Conservation (phyloP, 53 echinoderm and acorn worm genomes). For the Stichopus horrens region DNA sequence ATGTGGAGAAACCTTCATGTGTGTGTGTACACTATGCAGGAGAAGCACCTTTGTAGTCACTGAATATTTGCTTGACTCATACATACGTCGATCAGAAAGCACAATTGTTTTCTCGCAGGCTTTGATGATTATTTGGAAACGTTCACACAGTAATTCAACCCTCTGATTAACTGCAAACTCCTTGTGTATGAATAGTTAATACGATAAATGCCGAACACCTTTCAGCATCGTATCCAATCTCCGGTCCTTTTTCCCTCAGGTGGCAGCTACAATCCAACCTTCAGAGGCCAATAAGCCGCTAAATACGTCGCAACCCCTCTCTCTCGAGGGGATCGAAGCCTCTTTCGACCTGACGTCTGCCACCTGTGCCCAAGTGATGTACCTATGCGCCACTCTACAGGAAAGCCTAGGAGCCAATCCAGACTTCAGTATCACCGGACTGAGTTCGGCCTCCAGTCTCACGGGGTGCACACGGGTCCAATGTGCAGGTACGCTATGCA, state of each 20-base stretch:
- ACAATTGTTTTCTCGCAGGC: too few species aligned
- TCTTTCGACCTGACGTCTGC: not conserved
- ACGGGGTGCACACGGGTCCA: conserved; percentile 1
- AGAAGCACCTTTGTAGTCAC: too few species aligned
- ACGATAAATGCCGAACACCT: not conserved
- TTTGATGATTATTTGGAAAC: too few species aligned
- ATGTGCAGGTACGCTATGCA: not conserved
- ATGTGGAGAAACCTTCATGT: too few species aligned
- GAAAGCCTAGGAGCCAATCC: not conserved
- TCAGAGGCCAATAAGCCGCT: conserved; percentile 15
- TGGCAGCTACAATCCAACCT: not conserved
- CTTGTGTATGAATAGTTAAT: too few species aligned
- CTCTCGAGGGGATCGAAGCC: not conserved
- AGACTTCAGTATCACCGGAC: conserved; percentile 1
- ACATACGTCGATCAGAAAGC: too few species aligned
- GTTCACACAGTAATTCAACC: too few species aligned
- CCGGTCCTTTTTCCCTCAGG: not conserved
- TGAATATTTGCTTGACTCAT: too few species aligned
- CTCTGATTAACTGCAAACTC: too few species aligned
- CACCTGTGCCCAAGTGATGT: not conserved
- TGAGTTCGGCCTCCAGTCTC: not conserved
- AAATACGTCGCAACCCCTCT: conserved; percentile 1
- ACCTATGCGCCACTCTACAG: conserved; percentile 29
- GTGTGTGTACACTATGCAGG: too few species aligned
- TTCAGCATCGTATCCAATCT: not conserved